phyloP scores from a whole-genome alignment of 2,797 vertebrate genomes.

The Ataeniobius toweri region DNA sequence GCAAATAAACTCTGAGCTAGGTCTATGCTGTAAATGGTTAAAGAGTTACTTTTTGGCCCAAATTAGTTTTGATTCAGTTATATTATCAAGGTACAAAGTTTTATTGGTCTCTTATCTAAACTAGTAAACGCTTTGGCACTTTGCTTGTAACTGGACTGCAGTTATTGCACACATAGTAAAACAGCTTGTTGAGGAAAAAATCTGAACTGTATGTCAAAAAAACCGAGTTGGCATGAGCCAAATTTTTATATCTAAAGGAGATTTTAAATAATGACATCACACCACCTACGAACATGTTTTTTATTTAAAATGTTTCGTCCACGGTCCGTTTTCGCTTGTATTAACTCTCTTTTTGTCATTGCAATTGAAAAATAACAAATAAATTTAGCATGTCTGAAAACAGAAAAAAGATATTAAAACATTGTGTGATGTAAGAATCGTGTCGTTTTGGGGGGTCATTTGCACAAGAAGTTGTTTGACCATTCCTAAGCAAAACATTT shows the following conservation, averaged over 20 bases:
- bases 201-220: background rate
- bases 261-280: background rate
- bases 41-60: background rate
- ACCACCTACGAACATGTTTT: too few species aligned
- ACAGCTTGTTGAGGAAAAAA: background rate
- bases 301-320: background rate
- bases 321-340: background rate
- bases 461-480: background rate
- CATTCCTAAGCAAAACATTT: too few species aligned
- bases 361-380: background rate
- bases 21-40: background rate
- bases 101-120: background rate
- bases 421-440: background rate
- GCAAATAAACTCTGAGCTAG: background rate
- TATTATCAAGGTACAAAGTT: background rate
- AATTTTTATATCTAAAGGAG: background rate
- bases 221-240: background rate
- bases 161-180: background rate
- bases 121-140: background rate
- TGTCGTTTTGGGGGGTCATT: background rate
- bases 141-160: background rate
- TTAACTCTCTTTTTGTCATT: background rate
- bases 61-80: background rate
- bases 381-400: background rate
- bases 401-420: background rate